phyloP scores from a whole-genome alignment of 2,113 vertebrate genomes.

The Apeltes quadracus region DNA sequence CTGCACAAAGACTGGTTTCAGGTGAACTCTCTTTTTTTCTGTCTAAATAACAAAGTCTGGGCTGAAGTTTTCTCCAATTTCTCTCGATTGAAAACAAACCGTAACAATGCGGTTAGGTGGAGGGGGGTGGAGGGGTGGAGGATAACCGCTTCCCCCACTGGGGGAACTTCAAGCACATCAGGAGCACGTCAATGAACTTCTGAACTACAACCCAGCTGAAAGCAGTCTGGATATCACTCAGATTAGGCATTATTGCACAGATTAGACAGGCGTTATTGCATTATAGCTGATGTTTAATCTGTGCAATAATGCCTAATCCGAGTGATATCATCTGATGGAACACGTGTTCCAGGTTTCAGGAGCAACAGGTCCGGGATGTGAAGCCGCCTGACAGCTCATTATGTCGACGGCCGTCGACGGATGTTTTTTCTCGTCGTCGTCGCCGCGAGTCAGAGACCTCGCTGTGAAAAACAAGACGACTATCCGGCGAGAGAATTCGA shows the following conservation, averaged over 20 bases:
- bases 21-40: slow-evolving; percentile 14
- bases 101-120: background rate
- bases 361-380: too few species aligned
- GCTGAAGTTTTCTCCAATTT: slow-evolving; percentile 1
- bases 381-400: background rate
- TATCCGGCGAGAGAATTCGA: background rate
- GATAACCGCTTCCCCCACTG: background rate
- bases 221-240: background rate
- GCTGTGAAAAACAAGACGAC: background rate
- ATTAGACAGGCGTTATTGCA: too few species aligned
- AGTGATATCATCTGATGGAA: too few species aligned
- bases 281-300: too few species aligned
- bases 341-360: too few species aligned
- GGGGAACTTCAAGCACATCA: background rate
- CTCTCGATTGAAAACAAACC: slow-evolving; percentile 1
- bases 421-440: too few species aligned
- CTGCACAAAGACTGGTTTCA: slow-evolving; percentile 6
- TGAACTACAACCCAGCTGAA: background rate
- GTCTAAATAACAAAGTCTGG: slow-evolving; percentile 21
- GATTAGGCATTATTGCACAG: too few species aligned
- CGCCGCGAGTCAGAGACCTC: background rate
- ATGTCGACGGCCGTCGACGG: too few species aligned
- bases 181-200: background rate
- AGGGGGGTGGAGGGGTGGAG: too few species aligned
- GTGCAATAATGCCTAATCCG: too few species aligned